Base-by-base conservation (phyloP, 2,113 vertebrate genomes). In the Neogale vison region DNA sequence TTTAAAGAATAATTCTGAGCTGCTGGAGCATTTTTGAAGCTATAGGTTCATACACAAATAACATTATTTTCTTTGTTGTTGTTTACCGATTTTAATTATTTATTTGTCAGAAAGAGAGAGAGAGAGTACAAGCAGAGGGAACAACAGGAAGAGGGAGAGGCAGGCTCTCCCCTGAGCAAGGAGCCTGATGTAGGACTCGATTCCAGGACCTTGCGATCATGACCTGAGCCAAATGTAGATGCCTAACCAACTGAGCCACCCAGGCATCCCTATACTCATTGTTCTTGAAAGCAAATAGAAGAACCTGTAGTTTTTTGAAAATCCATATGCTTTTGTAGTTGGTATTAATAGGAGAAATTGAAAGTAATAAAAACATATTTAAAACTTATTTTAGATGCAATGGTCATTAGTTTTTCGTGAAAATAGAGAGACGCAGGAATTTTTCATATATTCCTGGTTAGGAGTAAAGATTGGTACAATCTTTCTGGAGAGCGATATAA, bases 1-100 rank as follows among this genome's bases (percentile, higher is more conserved):
- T 85, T 69, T 82, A 92, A 74, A 95, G 88, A 92, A 84, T 85
- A 84, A 17, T 24, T 88, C 45, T 52, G 10, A 95, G 57, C 36
- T 4, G 26, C 36, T 55, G 36, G 87, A 93, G 26, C 34, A 81
- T 94, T 91, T 91, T 86, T 45, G 13, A 93, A 93, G 42, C n/a
- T 79, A 45, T 45, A 74, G 71, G 47, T 45, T 95, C 94, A 94
- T 39, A 69, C 55, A 79, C 34, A 93, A 76, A 69, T 71, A 94
- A 24, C 23, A 76, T 69, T 42, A 63, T 80, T 85, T 29, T 82
- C 42, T 31, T n/a, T 39, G 61, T 55, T 95, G 93, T 80, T 85
- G 14, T 55, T 55, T 55, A 55, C 18, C 18, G 52, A 55, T 55
- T 55, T 55, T 55, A 55, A 18, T 55, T 55, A 55, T 55, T 55